Percentiles rank a stretch among this genome's conserved stretches.
Evolutionary conservation across 2,113 vertebrate genomes (phyloP).

Genomic region (Thermophis baileyi): DNA sequence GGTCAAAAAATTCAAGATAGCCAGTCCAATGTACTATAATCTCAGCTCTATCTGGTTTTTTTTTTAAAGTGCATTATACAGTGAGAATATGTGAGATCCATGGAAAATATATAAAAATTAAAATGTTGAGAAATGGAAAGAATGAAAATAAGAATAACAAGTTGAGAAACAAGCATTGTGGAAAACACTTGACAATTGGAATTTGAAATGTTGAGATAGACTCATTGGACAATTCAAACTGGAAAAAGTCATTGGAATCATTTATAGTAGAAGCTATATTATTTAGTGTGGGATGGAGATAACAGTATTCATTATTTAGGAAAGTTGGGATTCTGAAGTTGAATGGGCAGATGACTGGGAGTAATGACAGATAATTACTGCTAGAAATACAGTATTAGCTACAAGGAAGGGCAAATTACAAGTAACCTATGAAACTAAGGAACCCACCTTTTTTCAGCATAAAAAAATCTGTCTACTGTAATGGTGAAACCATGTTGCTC

Average conservation of each 20-base stretch:
- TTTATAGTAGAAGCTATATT: background rate
- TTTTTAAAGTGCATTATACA: background rate
- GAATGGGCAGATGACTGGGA: background rate
- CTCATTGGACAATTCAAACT: background rate
- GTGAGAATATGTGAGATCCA: background rate
- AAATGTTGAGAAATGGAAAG: background rate
- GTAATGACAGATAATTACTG: background rate
- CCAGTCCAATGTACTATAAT: background rate
- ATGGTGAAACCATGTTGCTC: background rate
- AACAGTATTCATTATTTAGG: background rate
- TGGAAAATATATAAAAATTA: background rate
- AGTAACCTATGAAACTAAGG: background rate
- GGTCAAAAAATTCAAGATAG: background rate
- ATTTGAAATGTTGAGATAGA: background rate
- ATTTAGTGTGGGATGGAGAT: background rate
- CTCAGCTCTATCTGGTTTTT: background rate
- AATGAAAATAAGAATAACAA: background rate
- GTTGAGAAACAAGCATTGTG: too few relatives aligned
- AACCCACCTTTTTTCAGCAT: background rate
- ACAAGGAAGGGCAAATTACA: background rate
- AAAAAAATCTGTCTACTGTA: background rate
- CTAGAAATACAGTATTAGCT: background rate
- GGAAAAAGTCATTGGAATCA: background rate
- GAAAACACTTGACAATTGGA: background rate
- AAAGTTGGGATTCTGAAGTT: background rate